Conservation (phyloP, 2,797 vertebrate species). For the Pseudomugil tenellus region DNA sequence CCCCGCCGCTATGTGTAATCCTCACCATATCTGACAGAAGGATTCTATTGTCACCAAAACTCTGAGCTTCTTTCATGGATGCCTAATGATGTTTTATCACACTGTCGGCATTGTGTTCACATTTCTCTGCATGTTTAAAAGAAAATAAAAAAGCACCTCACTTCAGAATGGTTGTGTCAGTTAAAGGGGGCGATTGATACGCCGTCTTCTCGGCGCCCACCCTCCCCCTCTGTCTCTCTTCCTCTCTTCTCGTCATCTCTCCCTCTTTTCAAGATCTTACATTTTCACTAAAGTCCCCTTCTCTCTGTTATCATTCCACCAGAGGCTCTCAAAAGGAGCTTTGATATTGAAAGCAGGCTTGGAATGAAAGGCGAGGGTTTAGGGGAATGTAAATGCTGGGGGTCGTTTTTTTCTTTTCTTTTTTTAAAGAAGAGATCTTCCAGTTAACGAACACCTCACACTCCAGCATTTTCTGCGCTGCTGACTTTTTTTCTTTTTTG, state of each 20-base stretch:
- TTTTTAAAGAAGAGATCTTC: slow-evolving; percentile 74
- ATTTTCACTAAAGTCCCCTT: slow-evolving; percentile 80
- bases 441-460: slow-evolving; percentile 75
- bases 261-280: slow-evolving; percentile 78
- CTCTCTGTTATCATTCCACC: slow-evolving; percentile 80
- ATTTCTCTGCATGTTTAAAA: slow-evolving; percentile 60
- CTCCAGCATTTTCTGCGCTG: slow-evolving; percentile 45
- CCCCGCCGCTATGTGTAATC: slow-evolving; percentile 51
- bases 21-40: slow-evolving; percentile 62
- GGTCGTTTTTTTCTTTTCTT: slow-evolving; percentile 55
- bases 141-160: slow-evolving; percentile 42
- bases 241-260: slow-evolving; percentile 57
- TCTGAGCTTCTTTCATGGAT: slow-evolving; percentile 57
- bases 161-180: slow-evolving; percentile 74
- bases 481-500: slow-evolving; percentile 28
- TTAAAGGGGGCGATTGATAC: slow-evolving; percentile 76
- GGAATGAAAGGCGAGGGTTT: slow-evolving; percentile 79
- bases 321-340: slow-evolving; percentile 80
- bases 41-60: slow-evolving; percentile 58
- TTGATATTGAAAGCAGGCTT: slow-evolving; percentile 85
- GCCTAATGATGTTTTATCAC: slow-evolving; percentile 75
- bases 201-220: slow-evolving; percentile 48
- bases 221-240: slow-evolving; percentile 52
- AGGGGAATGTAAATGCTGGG: slow-evolving; percentile 80
- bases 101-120: slow-evolving; percentile 60